Base-by-base conservation (phyloP, 2,888 invertebrate genomes). In the Nomada flava region DNA sequence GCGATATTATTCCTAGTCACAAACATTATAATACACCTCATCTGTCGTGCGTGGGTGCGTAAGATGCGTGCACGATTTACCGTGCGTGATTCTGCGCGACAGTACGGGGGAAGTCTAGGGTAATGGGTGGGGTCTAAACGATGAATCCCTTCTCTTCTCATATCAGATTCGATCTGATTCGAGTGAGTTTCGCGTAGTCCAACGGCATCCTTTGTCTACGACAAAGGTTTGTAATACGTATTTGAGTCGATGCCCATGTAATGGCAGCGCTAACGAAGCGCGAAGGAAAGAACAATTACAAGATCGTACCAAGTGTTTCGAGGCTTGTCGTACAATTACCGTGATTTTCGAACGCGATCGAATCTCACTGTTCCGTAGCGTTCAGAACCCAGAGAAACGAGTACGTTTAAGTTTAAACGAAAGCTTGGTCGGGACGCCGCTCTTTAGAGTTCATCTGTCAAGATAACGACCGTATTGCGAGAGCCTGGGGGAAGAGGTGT, bases 41-140 rank as follows among this genome's bases (percentile, higher is more conserved):
- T 53, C 10, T 44, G 29, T 15, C n/a, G 26, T 63, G 70, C 59
- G 79, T 79, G 67, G 76, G 76, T 71, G 71, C 68, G 52, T 60
- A 23, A 62, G 69, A 62, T 47, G 69, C 23, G 57, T 57, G 50
- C 20, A 74, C 52, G 57, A 76, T 79, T 73, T 36, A 65, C 55
- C 67, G 70, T 76, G 76, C 60, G 74, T 80, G 79, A 84, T 78
- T 85, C 81, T 81, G 84, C 82, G 85, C 76, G 80, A 77, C 72
- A 29, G 60, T 59, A 72, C 29, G 80, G 76, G 77, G 71, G 67
- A 52, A 73, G 29, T n/a, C 36, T 71, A 55, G 70, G 70, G 74
- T 75, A 67, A 84, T 86, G 87, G 87, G 87, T 87, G 87, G 87
- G 87, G 87, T 87, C 68, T 65, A 65, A 60, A 78, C 78, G 71